Percentiles rank a stretch among this genome's conserved stretches.
Evolutionary conservation across 2,797 vertebrate genomes (phyloP).

Genomic region (Nyctibius grandis): DNA sequence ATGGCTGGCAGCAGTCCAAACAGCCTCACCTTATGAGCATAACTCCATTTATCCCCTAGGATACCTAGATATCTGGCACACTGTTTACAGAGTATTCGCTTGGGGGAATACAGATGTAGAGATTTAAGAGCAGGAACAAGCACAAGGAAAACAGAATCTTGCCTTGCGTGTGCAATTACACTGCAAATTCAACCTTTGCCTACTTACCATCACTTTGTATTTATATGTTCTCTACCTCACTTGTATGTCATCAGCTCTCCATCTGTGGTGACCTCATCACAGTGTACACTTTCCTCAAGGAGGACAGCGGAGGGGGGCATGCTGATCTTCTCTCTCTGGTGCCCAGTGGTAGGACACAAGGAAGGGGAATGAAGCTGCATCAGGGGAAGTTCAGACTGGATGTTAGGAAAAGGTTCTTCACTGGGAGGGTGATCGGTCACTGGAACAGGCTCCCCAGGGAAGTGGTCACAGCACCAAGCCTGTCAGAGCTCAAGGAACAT

Average conservation of each 20-base stretch:
- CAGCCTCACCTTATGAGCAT: neutral
- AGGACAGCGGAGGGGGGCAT: fast-evolving
- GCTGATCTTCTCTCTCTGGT: neutral
- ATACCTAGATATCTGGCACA: neutral
- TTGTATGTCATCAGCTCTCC: neutral
- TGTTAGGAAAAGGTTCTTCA: neutral
- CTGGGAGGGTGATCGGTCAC: neutral
- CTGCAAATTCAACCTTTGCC: neutral
- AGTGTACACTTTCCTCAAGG: neutral
- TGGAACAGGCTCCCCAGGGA: neutral
- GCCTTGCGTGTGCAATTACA: neutral
- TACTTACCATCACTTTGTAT: neutral
- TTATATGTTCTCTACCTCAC: neutral
- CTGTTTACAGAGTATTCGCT: neutral
- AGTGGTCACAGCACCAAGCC: neutral
- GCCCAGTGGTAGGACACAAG: fast-evolving
- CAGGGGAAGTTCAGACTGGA: neutral
- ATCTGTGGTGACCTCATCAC: neutral
- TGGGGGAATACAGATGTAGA: neutral
- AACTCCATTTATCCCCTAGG: neutral
- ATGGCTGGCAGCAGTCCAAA: neutral
- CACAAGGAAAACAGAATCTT: neutral
- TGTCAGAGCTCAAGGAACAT: neutral
- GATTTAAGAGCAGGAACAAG: neutral
- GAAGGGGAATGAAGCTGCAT: neutral